Evolutionary conservation across 2,888 invertebrate species (phyloP).

Genomic region (Dysmachus trigonus): DNA sequence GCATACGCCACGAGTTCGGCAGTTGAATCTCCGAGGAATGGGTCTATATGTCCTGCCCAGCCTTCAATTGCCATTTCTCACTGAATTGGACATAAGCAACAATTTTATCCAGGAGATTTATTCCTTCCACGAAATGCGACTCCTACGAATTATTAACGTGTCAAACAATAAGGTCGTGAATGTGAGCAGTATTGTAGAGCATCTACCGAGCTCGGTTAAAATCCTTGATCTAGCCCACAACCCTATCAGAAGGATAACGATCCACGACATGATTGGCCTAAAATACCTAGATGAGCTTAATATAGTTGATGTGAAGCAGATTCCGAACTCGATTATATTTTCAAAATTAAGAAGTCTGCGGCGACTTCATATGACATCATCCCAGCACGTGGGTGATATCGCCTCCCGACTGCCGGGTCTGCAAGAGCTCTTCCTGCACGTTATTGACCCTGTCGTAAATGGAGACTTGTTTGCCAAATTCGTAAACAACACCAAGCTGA

Average conservation of each 20-base stretch:
- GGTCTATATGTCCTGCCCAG: slow-evolving; percentile 81
- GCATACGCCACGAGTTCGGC: slow-evolving; percentile 82
- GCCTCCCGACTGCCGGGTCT: slow-evolving; percentile 77
- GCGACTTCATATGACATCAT: slow-evolving; percentile 78
- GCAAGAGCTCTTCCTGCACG: slow-evolving; percentile 78
- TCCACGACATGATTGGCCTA: slow-evolving; percentile 64
- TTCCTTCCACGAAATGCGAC: slow-evolving; percentile 75
- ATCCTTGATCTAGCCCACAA: slow-evolving; percentile 83
- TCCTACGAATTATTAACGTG: slow-evolving; percentile 78
- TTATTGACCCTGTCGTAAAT: slow-evolving; percentile 77
- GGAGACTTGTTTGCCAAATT: slow-evolving; percentile 75
- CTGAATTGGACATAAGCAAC: slow-evolving; percentile 80
- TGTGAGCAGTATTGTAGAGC: slow-evolving; percentile 79
- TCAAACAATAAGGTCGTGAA: slow-evolving; percentile 80
- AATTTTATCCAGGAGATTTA: slow-evolving; percentile 79
- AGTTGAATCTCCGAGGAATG: slow-evolving; percentile 79
- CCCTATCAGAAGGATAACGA: slow-evolving; percentile 79
- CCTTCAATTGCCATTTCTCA: slow-evolving; percentile 79
- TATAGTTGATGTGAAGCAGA: slow-evolving; percentile 73
- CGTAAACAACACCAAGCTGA: slow-evolving; percentile 80
- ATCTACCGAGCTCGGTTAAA: slow-evolving; percentile 75
- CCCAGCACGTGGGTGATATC: slow-evolving; percentile 76
- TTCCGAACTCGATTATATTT: slow-evolving; percentile 79
- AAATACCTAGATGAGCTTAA: slow-evolving; percentile 80
- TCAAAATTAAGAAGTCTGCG: slow-evolving; percentile 77